Evolutionary conservation across 2,113 vertebrate species (phyloP).

Genomic region (Collichthys lucidus): DNA sequence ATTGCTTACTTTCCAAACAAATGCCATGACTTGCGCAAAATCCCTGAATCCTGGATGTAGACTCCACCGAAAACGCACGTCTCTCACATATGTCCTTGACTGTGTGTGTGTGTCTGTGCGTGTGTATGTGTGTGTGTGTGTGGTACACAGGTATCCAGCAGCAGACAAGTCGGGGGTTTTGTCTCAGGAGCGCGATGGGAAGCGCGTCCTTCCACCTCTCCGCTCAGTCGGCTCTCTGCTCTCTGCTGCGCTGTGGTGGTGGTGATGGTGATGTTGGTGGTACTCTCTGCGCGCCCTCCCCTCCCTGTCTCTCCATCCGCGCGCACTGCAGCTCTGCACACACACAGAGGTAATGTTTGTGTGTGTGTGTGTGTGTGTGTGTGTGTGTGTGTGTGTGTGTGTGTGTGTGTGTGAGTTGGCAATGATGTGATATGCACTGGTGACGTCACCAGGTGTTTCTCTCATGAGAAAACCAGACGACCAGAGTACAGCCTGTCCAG

Average conservation of each 20-base stretch:
- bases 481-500: background rate
- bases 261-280: background rate
- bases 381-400: conserved; percentile 1
- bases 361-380: conserved; percentile 5
- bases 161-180: background rate
- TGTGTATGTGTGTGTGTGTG: conserved; percentile 7
- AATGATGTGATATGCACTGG: conserved; percentile 12
- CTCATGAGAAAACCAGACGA: conserved; percentile 10
- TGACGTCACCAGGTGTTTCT: conserved; percentile 75
- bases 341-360: background rate
- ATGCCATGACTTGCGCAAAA: conserved; percentile 33
- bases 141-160: conserved; percentile 18
- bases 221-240: conserved; percentile 40
- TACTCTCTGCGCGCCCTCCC: conserved; percentile 42
- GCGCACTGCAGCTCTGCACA: conserved; percentile 44
- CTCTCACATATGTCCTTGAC: background rate
- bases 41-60: conserved; percentile 7
- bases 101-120: conserved; percentile 8
- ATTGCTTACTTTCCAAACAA: conserved; percentile 70
- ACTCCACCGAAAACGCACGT: background rate
- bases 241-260: conserved; percentile 41
- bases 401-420: background rate
- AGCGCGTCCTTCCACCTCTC: conserved; percentile 45
- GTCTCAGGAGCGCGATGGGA: conserved; percentile 23
- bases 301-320: conserved; percentile 5